Percentiles rank a stretch among this genome's conserved stretches.
These are phyloP conservation scores for Geophilus truncorum DNA, from an alignment of 2,888 invertebrate species.

Conservation along the genomic window DNA sequence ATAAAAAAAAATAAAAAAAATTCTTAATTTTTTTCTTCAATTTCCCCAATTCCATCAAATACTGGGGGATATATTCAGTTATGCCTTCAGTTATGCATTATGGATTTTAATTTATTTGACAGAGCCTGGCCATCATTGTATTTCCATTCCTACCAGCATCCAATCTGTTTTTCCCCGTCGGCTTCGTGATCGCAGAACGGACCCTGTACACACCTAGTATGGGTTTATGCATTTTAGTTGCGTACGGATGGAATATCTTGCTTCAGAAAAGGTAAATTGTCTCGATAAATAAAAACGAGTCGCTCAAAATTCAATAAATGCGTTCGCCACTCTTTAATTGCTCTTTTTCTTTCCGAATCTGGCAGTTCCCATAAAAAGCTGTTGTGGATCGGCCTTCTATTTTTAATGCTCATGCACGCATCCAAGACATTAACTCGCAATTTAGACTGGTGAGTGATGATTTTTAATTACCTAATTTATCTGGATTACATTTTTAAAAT, in stretches of 20 bases:
- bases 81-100: conserved; percentile 38
- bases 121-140: conserved; percentile 79
- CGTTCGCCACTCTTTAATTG: too few relatives aligned
- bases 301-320: conserved; percentile 2
- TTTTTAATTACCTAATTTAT: conserved; percentile 18
- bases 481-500: neutral
- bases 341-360: conserved; percentile 36
- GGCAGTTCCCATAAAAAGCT: conserved; percentile 52
- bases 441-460: conserved; percentile 71
- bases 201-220: conserved; percentile 95
- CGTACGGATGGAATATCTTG: conserved; percentile 69
- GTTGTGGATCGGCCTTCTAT: conserved; percentile 60
- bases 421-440: conserved; percentile 82
- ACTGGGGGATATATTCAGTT: neutral
- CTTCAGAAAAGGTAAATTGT: conserved; percentile 47
- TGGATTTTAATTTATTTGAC: conserved; percentile 45
- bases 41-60: neutral
- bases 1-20: neutral
- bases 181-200: conserved; percentile 93
- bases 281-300: neutral
- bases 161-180: conserved; percentile 95
- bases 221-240: conserved; percentile 91
- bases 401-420: conserved; percentile 70
- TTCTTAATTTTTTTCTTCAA: neutral
- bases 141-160: conserved; percentile 93